These are phyloP conservation scores for Triplophysa bombifrons DNA, from an alignment of 2,797 vertebrate genomes.

Conservation along the genomic window DNA sequence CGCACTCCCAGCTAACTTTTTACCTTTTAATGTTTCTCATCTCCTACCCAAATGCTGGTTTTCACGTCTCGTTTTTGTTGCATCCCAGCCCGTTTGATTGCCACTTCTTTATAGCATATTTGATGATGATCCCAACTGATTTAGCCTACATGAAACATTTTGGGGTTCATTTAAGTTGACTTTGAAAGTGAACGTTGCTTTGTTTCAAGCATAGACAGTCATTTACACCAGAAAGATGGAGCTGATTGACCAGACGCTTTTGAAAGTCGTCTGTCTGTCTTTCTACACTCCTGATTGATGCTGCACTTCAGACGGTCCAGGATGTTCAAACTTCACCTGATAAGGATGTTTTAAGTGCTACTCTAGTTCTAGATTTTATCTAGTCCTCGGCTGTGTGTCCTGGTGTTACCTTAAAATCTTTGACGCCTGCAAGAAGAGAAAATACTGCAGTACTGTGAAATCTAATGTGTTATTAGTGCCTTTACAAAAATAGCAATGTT, in stretches of 20 bases:
- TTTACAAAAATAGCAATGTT: background rate
- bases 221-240: conserved; percentile 14
- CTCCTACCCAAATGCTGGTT: conserved; percentile 1
- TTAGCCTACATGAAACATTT: conserved; percentile 5
- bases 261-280: conserved; percentile 1
- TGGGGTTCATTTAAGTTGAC: background rate
- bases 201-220: conserved; percentile 25
- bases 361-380: background rate
- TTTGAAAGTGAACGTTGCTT: conserved; percentile 2
- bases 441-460: background rate
- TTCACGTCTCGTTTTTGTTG: conserved; percentile 13
- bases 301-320: conserved; percentile 9
- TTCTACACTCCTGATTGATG: conserved; percentile 2
- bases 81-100: conserved; percentile 23
- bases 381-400: background rate
- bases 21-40: conserved; percentile 18
- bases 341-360: conserved; percentile 4
- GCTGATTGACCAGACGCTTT: conserved; percentile 10
- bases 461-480: background rate
- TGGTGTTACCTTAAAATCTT: background rate
- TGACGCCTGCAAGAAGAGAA: background rate
- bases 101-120: background rate
- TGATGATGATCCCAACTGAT: background rate
- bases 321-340: background rate
- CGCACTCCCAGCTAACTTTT: conserved; percentile 12